Conservation (phyloP, 2,797 vertebrate genomes). For the Philypnodon macrostomus region DNA sequence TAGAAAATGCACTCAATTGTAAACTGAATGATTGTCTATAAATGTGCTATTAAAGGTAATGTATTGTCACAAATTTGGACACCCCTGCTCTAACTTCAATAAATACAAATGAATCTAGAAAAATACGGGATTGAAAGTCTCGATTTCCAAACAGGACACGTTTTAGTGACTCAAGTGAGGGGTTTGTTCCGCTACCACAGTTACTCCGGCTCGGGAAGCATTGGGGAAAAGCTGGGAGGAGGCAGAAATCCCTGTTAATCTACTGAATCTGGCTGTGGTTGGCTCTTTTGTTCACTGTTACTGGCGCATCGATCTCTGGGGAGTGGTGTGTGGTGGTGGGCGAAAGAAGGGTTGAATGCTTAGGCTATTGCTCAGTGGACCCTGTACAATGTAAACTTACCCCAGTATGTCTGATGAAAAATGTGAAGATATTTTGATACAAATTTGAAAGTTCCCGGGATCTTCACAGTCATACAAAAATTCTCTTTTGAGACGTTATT, state of each 20-base stretch:
- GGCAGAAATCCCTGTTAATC: conserved; percentile 75
- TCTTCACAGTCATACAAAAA: no score
- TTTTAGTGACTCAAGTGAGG: conserved; percentile 75
- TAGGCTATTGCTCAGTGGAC: conserved; percentile 3
- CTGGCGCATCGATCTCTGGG: conserved; percentile 39
- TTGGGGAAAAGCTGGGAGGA: no score
- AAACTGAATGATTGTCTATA: no score
- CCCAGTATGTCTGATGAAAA: neutral
- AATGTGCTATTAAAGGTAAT: no score
- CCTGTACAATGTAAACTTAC: conserved; percentile 2
- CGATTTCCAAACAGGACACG: conserved; percentile 76
- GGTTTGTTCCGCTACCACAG: conserved; percentile 79
- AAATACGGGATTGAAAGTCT: conserved; percentile 72
- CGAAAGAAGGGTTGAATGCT: conserved; percentile 4
- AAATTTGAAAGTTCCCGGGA: no score
- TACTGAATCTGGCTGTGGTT: conserved; percentile 64
- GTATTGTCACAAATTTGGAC: no score
- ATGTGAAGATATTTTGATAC: no score
- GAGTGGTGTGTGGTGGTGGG: conserved; percentile 18
- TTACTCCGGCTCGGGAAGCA: conserved; percentile 52
- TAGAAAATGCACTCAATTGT: no score
- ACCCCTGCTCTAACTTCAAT: no score
- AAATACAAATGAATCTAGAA: no score
- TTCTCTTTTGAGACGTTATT: no score
- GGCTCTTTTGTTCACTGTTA: conserved; percentile 65